Percentiles rank a stretch among this genome's conserved stretches.
Evolutionary conservation across 2,888 invertebrate species (phyloP).

Genomic region (Tachina grossa): DNA sequence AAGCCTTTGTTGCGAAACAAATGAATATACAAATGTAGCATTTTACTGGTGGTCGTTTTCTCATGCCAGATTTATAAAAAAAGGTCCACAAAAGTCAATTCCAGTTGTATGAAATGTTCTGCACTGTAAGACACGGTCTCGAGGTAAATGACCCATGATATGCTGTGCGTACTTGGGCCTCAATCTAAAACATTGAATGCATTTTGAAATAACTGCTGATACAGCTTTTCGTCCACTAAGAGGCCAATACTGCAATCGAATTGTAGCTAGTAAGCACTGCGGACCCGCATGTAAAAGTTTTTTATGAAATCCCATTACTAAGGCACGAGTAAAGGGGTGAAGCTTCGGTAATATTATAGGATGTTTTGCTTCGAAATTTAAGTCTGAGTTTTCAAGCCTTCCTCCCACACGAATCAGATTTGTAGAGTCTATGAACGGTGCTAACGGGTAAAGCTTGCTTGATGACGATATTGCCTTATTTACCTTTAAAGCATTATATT

Average conservation of each 20-base stretch:
- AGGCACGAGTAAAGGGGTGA: conserved; percentile 10
- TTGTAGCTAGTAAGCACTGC: conserved; percentile 56
- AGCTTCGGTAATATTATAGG: conserved; percentile 9
- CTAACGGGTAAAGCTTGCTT: conserved; percentile 11
- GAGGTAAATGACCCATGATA: not conserved
- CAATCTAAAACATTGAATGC: not conserved
- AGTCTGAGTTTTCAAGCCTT: not conserved
- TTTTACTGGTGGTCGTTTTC: no score
- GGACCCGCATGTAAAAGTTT: conserved; percentile 63
- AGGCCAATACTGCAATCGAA: conserved; percentile 70
- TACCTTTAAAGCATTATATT: conserved; percentile 18
- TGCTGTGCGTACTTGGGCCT: not conserved
- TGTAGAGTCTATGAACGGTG: conserved; percentile 3
- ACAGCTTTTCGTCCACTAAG: conserved; percentile 66
- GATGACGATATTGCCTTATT: conserved; percentile 7
- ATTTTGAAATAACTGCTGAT: not conserved
- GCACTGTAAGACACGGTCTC: not conserved
- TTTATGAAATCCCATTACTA: conserved; percentile 48
- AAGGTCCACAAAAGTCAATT: conserved; percentile 7
- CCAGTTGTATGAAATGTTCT: not conserved
- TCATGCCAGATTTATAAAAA: not conserved
- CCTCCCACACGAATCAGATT: not conserved
- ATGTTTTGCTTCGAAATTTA: not conserved
- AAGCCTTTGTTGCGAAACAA: conserved; percentile 28
- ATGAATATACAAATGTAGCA: conserved; percentile 43